A percentile compares a stretch with the other conserved stretches of the same genome.
Conservation (phyloP, 2,888 invertebrate species). For the Trichogramma evanescens region DNA sequence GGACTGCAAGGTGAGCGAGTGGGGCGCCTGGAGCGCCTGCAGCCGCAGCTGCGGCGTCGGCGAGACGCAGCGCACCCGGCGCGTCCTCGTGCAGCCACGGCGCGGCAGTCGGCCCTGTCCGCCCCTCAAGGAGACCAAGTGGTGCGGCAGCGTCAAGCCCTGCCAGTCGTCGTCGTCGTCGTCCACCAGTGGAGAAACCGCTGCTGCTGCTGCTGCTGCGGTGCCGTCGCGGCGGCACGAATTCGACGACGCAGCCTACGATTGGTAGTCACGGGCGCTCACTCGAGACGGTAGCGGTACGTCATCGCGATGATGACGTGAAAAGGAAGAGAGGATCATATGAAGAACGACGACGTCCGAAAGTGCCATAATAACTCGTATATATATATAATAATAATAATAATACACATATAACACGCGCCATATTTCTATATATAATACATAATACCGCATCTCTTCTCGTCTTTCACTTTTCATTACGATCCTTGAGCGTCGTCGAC, state of each 20-base stretch:
- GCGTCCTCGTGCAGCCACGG: conserved; percentile 68
- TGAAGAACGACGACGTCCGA: background rate
- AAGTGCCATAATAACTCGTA: too few relatives aligned
- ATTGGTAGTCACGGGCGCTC: conserved; percentile 30
- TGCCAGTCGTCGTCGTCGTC: conserved; percentile 48
- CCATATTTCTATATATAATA: too few relatives aligned
- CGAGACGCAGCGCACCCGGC: conserved; percentile 72
- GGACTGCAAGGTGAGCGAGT: conserved; percentile 78
- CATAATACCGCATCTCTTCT: too few relatives aligned
- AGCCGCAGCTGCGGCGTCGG: conserved; percentile 86
- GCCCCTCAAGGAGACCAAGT: conserved; percentile 74
- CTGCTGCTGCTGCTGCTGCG: too few relatives aligned
- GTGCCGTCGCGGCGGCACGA: conserved; percentile 22
- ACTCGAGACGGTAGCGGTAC: too few relatives aligned
- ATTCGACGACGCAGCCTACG: conserved; percentile 17
- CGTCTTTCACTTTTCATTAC: too few relatives aligned
- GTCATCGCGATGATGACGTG: too few relatives aligned
- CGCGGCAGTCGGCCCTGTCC: conserved; percentile 79
- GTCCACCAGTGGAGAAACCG: too few relatives aligned
- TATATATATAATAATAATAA: too few relatives aligned
- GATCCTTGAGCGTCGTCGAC: too few relatives aligned
- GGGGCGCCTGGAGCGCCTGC: conserved; percentile 84
- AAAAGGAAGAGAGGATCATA: background rate
- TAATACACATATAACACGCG: too few relatives aligned
- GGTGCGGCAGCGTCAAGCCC: conserved; percentile 75